Evolutionary conservation across 1,140 invertebrate species (phyloP).

Genomic region (Megalopta genalis): DNA sequence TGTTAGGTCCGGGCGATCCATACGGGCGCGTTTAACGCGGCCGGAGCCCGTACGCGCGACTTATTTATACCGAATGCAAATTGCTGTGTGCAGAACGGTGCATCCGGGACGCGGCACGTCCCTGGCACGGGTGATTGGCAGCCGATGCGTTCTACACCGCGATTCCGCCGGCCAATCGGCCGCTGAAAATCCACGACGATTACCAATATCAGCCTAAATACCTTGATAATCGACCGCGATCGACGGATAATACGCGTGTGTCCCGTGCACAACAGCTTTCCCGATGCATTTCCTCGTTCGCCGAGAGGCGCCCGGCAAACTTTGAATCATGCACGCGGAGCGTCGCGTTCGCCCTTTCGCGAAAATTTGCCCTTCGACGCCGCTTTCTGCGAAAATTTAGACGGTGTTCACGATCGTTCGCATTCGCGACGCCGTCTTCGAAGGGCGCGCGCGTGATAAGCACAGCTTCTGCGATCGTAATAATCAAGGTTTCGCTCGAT

Average conservation of each 20-base stretch:
- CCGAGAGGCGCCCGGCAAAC: no score
- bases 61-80: slow-evolving; percentile 54
- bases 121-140: slow-evolving; percentile 23
- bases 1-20: slow-evolving; percentile 23
- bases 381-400: no score
- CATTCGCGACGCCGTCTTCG: no score
- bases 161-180: slow-evolving; percentile 10
- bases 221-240: slow-evolving; percentile 7
- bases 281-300: no score
- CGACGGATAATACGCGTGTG: not conserved
- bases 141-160: not conserved
- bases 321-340: no score
- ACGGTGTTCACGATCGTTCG: no score
- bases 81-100: slow-evolving; percentile 39
- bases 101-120: slow-evolving; percentile 1
- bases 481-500: no score
- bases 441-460: no score
- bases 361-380: no score
- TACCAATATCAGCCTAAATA: not conserved
- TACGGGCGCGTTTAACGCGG: slow-evolving; percentile 22
- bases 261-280: no score
- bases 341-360: no score
- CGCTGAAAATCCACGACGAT: slow-evolving; percentile 26
- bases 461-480: no score
- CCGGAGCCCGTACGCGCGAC: slow-evolving; percentile 7